Evolutionary conservation across 1,140 invertebrate species (phyloP).

Genomic region (Brevipalpus yothersi): DNA sequence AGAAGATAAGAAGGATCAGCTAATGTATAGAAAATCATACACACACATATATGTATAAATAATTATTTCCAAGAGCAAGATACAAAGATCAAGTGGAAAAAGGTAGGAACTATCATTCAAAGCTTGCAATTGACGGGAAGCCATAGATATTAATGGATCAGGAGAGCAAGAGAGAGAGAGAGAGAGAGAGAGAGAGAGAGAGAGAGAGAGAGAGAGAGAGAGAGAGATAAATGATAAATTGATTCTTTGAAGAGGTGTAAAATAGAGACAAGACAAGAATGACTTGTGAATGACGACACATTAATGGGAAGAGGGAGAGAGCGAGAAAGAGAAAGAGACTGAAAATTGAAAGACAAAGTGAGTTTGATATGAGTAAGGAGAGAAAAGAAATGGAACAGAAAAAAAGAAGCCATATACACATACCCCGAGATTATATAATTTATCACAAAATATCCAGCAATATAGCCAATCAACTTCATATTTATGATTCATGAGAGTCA

Average conservation of each 20-base stretch:
- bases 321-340: too few species aligned
- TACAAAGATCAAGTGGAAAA: neutral
- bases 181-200: too few species aligned
- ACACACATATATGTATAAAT: conserved; percentile 1
- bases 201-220: too few species aligned
- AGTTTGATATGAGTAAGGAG: too few species aligned
- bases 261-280: conserved; percentile 3
- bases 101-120: neutral
- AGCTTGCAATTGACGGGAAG: neutral
- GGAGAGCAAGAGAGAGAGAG: too few species aligned
- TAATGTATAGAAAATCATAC: neutral
- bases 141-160: too few species aligned
- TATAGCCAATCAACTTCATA: conserved; percentile 88
- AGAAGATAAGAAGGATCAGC: neutral
- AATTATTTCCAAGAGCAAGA: neutral
- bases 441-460: conserved; percentile 61
- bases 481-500: conserved; percentile 77
- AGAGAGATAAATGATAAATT: too few species aligned
- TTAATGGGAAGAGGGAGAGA: too few species aligned
- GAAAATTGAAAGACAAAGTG: too few species aligned
- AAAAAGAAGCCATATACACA: too few species aligned
- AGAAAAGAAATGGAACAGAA: too few species aligned
- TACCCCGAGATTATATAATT: conserved; percentile 46
- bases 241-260: too few species aligned
- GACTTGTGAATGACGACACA: neutral